A percentile compares a stretch with the other conserved stretches of the same genome.
phyloP scores from a whole-genome alignment of 2,797 vertebrate species.

The Cygnus olor region DNA sequence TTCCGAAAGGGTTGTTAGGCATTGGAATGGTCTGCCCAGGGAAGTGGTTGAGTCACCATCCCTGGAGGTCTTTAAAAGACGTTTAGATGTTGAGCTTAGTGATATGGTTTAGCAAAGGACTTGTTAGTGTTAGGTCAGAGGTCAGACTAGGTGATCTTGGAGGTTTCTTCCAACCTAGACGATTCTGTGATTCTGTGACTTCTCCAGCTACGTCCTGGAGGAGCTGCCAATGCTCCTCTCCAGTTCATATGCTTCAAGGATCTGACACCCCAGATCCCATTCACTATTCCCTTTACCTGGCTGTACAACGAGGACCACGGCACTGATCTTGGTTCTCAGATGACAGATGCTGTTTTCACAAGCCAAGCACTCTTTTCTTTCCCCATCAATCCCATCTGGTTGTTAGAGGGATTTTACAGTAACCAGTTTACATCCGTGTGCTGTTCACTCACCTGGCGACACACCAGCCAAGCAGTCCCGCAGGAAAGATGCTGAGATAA shows the following conservation, averaged over 20 bases:
- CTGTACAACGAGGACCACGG: accelerated
- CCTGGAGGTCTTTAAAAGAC: no score
- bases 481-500: background rate
- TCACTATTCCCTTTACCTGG: background rate
- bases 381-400: background rate
- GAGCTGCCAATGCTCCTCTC: background rate
- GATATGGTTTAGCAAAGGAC: no score
- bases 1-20: no score
- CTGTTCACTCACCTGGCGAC: accelerated
- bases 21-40: no score
- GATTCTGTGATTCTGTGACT: background rate
- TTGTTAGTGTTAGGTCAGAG: no score
- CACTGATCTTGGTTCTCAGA: background rate
- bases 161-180: no score
- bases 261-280: background rate
- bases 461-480: background rate
- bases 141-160: no score
- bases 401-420: background rate
- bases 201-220: background rate
- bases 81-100: no score
- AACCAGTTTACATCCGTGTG: accelerated
- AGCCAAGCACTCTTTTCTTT: background rate
- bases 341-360: background rate
- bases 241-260: background rate
- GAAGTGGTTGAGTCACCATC: no score